These are phyloP conservation scores for Nomada ferruginata DNA, from an alignment of 2,888 invertebrate species.

Conservation along the genomic window DNA sequence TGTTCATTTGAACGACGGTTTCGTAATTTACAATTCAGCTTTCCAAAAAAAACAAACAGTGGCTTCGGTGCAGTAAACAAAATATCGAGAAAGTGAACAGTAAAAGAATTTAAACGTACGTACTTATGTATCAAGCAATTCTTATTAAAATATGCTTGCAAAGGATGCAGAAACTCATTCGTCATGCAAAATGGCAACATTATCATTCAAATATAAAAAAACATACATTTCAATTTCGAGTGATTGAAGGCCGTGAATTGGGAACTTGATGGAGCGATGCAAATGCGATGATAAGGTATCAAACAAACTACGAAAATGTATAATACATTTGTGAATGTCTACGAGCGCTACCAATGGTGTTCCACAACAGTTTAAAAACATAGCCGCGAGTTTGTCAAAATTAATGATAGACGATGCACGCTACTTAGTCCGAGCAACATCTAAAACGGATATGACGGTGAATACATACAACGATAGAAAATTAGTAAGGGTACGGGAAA, in stretches of 20 bases:
- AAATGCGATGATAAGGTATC: slow-evolving; percentile 29
- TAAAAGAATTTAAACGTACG: neutral
- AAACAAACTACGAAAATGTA: slow-evolving; percentile 19
- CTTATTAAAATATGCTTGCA: slow-evolving; percentile 17
- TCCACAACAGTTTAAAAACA: slow-evolving; percentile 1
- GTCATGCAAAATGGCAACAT: slow-evolving; percentile 64
- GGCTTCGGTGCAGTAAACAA: slow-evolving; percentile 10
- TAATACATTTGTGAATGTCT: slow-evolving; percentile 8
- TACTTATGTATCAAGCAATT: no score
- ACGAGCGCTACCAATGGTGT: slow-evolving; percentile 2
- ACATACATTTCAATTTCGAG: slow-evolving; percentile 38
- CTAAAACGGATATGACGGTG: neutral
- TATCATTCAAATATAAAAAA: slow-evolving; percentile 52
- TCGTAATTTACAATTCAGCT: neutral
- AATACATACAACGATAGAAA: slow-evolving; percentile 12
- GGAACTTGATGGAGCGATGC: slow-evolving; percentile 33
- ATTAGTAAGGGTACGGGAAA: slow-evolving; percentile 17
- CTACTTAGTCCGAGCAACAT: slow-evolving; percentile 18
- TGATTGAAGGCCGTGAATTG: slow-evolving; percentile 39
- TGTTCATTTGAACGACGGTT: neutral
- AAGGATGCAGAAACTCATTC: slow-evolving; percentile 62
- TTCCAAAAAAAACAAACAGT: slow-evolving; percentile 6
- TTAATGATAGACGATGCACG: slow-evolving; percentile 27
- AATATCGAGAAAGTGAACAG: neutral
- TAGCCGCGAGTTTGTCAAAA: slow-evolving; percentile 16